Evolutionary conservation across 2,888 invertebrate species (phyloP), one percentile per base, ranked within the genome.

Genomic region (Uropetala carovei): DNA sequence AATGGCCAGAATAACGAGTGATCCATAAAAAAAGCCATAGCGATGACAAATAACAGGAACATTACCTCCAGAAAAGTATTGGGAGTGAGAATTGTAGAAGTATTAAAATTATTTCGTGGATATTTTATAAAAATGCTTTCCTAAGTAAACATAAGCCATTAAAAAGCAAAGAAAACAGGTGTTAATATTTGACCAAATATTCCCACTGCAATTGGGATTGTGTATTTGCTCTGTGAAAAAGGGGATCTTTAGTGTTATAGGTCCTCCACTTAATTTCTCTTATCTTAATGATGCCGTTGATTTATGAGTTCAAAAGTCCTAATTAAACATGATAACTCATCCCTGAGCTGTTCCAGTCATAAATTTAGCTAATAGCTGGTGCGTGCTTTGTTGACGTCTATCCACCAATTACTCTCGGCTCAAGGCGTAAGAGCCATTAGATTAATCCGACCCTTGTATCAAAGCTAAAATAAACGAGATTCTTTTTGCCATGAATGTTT

Each of bases 311-410:
- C n/a, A 10, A 22, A 68, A 68, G 18, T 68, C 22, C 68, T 68
- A 68, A 68, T 68, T 68, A 68, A 68, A 68, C 68, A 68, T 18
- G 68, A 68, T 68, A 68, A 68, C 68, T 68, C 68, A 68, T 68
- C 68, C 11, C n/a, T 68, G 68, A 43, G 68, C 64, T 64, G 64
- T 64, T 64, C 9, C 64, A 64, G 64, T 22, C 18, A 68, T 68
- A 68, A 68, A 68, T 68, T 68, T 68, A 18, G 68, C 68, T 68
- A 68, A 68, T 68, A 68, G 68, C 68, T 18, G 9, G n/a, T 9
- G 68, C 68, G 18, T 68, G 68, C 5, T 22, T 18, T 18, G 68
- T 68, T 68, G 68, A 68, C 68, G 68, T 18, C 68, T 68, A 7
- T 68, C 68, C 68, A 4, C 68, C 22, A 68, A 68, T 68, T 68